phyloP scores from a whole-genome alignment of 2,888 invertebrate genomes.

The Lacanobia oleracea region DNA sequence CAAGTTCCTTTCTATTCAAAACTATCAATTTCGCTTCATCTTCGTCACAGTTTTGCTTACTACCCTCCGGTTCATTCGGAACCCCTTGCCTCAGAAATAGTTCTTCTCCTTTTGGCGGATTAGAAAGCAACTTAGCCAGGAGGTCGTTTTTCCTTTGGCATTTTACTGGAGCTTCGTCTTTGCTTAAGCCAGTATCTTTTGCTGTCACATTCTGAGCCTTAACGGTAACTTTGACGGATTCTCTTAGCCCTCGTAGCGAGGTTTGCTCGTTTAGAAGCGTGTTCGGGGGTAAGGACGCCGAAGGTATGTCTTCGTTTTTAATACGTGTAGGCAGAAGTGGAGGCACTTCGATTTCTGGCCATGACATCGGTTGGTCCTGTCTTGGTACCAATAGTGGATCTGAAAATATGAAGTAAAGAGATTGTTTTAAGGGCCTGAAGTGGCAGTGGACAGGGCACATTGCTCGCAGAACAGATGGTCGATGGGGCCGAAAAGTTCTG shows the following conservation, averaged over 20 bases:
- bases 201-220: accelerated
- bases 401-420: neutral
- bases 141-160: neutral
- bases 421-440: no score
- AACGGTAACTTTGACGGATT: neutral
- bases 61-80: neutral
- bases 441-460: no score
- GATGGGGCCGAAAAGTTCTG: no score
- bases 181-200: neutral
- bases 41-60: neutral
- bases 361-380: neutral
- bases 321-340: neutral
- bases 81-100: neutral
- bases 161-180: no score
- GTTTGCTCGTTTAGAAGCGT: neutral
- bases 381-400: constrained; percentile 15
- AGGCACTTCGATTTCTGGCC: neutral
- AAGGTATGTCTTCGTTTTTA: neutral
- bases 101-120: constrained; percentile 1
- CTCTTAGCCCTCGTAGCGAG: neutral
- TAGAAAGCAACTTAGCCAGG: neutral
- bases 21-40: constrained; percentile 2
- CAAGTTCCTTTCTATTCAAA: neutral
- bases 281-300: neutral
- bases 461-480: no score